phyloP scores from a whole-genome alignment of 2,113 vertebrate species.

The Mugil cephalus region DNA sequence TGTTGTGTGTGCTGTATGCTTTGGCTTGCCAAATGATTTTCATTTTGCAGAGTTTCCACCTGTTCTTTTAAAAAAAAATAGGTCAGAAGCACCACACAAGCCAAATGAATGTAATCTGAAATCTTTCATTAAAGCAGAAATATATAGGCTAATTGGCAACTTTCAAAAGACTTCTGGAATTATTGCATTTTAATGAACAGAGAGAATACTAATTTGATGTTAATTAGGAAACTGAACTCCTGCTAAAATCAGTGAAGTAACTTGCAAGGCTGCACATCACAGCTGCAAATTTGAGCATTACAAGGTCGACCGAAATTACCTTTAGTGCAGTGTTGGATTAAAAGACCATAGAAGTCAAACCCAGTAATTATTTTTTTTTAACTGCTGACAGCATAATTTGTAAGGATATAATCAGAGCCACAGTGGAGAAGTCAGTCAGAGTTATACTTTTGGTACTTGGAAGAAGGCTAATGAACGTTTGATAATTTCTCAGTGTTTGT shows the following conservation, averaged over 20 bases:
- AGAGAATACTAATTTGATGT: slow-evolving; percentile 46
- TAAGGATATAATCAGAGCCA: slow-evolving; percentile 46
- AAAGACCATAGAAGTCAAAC: slow-evolving; percentile 13
- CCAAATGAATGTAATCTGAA: slow-evolving; percentile 35
- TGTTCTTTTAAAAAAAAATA: slow-evolving; percentile 53
- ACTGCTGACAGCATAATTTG: slow-evolving; percentile 30
- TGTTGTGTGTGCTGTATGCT: slow-evolving; percentile 31
- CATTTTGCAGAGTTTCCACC: slow-evolving; percentile 47
- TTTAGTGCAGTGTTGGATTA: slow-evolving; percentile 4
- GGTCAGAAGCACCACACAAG: slow-evolving; percentile 17
- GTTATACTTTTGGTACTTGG: slow-evolving; percentile 7
- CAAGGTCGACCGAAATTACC: slow-evolving; percentile 21
- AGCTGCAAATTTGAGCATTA: slow-evolving; percentile 16
- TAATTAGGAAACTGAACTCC: slow-evolving; percentile 44
- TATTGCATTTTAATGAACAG: slow-evolving; percentile 45
- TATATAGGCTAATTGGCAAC: slow-evolving; percentile 51
- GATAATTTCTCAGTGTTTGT: slow-evolving; percentile 16
- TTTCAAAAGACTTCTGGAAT: slow-evolving; percentile 37
- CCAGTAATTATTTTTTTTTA: slow-evolving; percentile 23
- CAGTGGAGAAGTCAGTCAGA: slow-evolving; percentile 25
- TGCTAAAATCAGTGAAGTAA: slow-evolving; percentile 3
- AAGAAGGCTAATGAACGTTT: slow-evolving; percentile 22
- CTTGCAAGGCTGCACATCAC: slow-evolving; percentile 29
- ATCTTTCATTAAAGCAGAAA: slow-evolving; percentile 50
- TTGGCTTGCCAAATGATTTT: slow-evolving; percentile 35